These are phyloP conservation scores for Channa striata DNA, from an alignment of 2,797 vertebrate genomes.

Conservation along the genomic window DNA sequence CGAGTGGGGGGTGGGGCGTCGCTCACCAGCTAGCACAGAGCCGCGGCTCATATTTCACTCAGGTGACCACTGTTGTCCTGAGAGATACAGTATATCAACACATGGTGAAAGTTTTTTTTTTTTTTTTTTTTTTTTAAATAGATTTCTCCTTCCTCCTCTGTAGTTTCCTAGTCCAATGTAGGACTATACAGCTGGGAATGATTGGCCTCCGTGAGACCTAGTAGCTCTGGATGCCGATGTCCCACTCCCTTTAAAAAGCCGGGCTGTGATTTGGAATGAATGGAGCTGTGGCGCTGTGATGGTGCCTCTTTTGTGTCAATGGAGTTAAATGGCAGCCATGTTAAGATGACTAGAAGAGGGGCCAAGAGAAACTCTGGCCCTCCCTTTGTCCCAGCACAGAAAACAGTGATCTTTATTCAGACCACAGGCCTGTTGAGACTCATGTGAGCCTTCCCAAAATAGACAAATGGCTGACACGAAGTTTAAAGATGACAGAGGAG, in stretches of 20 bases:
- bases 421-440: slow-evolving; percentile 76
- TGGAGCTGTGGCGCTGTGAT: slow-evolving; percentile 67
- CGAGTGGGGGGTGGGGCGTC: slow-evolving; percentile 56
- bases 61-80: slow-evolving; percentile 70
- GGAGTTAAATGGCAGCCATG: slow-evolving; percentile 82
- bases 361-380: slow-evolving; percentile 69
- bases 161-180: slow-evolving; percentile 29
- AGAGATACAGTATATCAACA: slow-evolving; percentile 54
- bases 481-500: slow-evolving; percentile 65
- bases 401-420: slow-evolving; percentile 83
- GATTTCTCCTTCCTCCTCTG: slow-evolving; percentile 9
- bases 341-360: slow-evolving; percentile 76
- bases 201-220: slow-evolving; percentile 37
- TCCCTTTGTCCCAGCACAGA: slow-evolving; percentile 76
- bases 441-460: slow-evolving; percentile 84
- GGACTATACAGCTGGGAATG: slow-evolving; percentile 8
- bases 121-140: background rate
- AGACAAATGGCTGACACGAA: slow-evolving; percentile 77
- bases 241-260: slow-evolving; percentile 61
- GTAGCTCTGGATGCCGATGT: slow-evolving; percentile 36
- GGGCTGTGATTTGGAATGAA: slow-evolving; percentile 65
- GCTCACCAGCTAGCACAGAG: slow-evolving; percentile 55
- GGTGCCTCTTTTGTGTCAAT: slow-evolving; percentile 75
- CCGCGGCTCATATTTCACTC: slow-evolving; percentile 74
- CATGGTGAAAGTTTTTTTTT: slow-evolving; percentile 31